Percentiles rank a stretch among this genome's conserved stretches.
These are phyloP conservation scores for Pollicipes pollicipes DNA, from an alignment of 1,140 invertebrate species.

Conservation along the genomic window DNA sequence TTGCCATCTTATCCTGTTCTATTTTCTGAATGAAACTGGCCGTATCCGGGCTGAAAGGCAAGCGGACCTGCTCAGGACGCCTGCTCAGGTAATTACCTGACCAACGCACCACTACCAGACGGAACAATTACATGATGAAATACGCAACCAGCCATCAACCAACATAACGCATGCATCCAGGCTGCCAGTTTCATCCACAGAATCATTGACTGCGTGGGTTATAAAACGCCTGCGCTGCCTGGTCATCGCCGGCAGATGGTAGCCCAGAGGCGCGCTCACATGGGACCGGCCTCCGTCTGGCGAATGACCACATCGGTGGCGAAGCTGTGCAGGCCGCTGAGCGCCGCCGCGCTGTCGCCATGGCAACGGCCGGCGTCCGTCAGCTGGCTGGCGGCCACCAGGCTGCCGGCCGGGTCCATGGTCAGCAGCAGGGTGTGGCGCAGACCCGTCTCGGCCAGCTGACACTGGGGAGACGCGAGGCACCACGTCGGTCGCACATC, in stretches of 20 bases:
- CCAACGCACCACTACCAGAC: too few species aligned
- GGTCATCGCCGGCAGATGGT: too few species aligned
- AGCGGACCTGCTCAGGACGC: too few species aligned
- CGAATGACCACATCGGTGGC: neutral
- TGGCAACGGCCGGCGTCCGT: slow-evolving; percentile 3
- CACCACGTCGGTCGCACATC: too few species aligned
- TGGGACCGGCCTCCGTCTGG: neutral
- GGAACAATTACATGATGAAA: too few species aligned
- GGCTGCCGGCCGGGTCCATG: neutral
- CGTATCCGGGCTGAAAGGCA: slow-evolving; percentile 65
- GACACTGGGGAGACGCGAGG: neutral
- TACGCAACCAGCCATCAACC: too few species aligned
- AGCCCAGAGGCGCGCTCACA: neutral
- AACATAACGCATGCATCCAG: too few species aligned
- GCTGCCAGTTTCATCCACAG: too few species aligned
- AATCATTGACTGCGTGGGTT: too few species aligned
- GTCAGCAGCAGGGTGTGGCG: neutral
- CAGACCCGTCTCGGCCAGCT: neutral
- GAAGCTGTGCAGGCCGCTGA: neutral
- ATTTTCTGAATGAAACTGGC: slow-evolving; percentile 78
- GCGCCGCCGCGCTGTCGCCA: neutral
- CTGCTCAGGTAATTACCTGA: too few species aligned
- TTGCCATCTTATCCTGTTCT: slow-evolving; percentile 70
- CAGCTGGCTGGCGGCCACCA: neutral
- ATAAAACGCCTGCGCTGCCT: too few species aligned